phyloP scores from a whole-genome alignment of 2,888 invertebrate species.

The Drosophila koepferae region DNA sequence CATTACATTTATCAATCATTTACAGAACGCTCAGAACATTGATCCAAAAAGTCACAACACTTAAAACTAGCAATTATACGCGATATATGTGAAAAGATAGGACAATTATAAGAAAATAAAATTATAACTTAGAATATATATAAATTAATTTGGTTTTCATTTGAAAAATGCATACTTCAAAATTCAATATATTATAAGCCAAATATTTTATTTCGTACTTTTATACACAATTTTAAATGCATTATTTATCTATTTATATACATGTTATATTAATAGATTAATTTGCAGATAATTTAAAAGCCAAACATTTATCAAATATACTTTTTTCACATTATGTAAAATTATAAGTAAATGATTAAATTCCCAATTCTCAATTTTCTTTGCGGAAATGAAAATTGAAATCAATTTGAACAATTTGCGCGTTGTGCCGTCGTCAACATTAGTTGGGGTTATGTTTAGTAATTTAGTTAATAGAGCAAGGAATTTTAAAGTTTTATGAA shows the following conservation, averaged over 20 bases:
- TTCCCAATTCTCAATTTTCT: constrained; percentile 16
- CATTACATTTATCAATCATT: constrained; percentile 47
- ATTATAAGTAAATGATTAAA: not conserved
- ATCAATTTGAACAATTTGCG: constrained; percentile 12
- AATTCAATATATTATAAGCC: constrained; percentile 9
- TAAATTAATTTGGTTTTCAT: not conserved
- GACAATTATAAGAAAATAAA: not conserved
- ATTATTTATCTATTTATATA: not conserved
- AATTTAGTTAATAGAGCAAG: constrained; percentile 7
- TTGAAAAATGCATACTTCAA: not conserved
- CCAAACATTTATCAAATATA: not conserved
- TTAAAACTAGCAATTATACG: constrained; percentile 33
- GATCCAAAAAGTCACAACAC: constrained; percentile 36
- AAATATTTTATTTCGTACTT: not conserved
- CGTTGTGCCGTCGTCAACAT: constrained; percentile 59
- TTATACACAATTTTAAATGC: not conserved
- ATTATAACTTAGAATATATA: constrained; percentile 22
- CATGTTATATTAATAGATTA: constrained; percentile 7
- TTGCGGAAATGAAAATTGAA: constrained; percentile 11
- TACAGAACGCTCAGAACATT: constrained; percentile 59
- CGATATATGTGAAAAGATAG: not conserved
- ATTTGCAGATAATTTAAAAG: constrained; percentile 4
- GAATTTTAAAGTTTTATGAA: constrained; percentile 15
- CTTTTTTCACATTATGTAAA: constrained; percentile 2
- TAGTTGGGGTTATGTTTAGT: constrained; percentile 20